Conservation (phyloP, 2,797 vertebrate species). For the Gambusia yucatana region DNA sequence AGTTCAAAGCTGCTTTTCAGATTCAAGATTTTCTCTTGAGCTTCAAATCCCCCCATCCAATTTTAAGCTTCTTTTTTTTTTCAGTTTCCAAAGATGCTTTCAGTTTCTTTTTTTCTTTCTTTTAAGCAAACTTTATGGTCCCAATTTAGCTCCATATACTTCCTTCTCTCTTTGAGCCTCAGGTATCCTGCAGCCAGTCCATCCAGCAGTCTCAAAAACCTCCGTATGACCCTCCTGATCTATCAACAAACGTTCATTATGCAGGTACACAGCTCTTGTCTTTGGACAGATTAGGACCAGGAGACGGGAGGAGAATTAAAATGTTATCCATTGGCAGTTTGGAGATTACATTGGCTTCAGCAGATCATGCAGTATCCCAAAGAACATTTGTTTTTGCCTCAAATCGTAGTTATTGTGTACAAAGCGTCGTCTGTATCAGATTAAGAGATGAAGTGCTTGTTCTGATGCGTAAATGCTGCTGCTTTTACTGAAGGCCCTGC, state of each 20-base stretch:
- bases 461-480: constrained; percentile 41
- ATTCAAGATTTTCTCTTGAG: too few relatives aligned
- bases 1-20: too few relatives aligned
- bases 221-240: constrained; percentile 9
- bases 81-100: too few relatives aligned
- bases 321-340: neutral
- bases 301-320: neutral
- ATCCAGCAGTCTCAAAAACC: constrained; percentile 8
- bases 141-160: neutral
- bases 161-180: constrained; percentile 16
- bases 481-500: constrained; percentile 31
- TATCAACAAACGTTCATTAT: constrained; percentile 21
- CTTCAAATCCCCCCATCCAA: too few relatives aligned
- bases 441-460: constrained; percentile 28
- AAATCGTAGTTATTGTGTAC: neutral
- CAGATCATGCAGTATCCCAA: neutral
- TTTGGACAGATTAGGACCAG: neutral
- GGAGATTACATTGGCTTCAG: neutral
- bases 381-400: neutral
- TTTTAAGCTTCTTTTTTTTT: too few relatives aligned
- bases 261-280: constrained; percentile 7
- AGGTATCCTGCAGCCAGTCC: constrained; percentile 31
- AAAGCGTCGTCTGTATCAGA: constrained; percentile 10
- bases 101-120: too few relatives aligned
- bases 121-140: too few relatives aligned